These are phyloP conservation scores for Achatina immaculata DNA, from an alignment of 1,140 invertebrate species.

Conservation along the genomic window DNA sequence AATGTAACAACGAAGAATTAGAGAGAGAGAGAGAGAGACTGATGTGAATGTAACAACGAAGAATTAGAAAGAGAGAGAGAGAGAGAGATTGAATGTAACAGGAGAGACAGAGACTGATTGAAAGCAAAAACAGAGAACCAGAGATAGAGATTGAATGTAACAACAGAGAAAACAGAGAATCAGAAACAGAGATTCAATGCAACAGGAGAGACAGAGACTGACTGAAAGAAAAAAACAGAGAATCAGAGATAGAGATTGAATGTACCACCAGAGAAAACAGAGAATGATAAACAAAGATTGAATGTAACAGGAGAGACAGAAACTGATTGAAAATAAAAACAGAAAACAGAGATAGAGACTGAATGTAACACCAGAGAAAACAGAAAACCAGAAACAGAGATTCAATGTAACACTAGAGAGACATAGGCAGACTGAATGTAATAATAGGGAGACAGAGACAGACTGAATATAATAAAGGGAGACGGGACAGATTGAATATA, in stretches of 20 bases:
- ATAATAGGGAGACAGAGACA: conserved; percentile 10
- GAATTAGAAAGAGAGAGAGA: not conserved
- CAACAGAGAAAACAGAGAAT: not conserved
- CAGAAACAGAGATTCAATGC: not conserved
- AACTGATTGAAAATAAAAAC: not conserved
- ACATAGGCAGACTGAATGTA: not conserved
- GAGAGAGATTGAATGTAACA: not conserved
- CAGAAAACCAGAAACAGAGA: not conserved
- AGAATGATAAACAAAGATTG: not conserved
- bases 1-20: not conserved
- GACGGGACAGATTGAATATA: not conserved
- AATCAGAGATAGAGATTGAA: not conserved
- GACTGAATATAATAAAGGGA: not conserved
- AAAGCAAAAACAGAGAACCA: not conserved
- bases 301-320: conserved; percentile 1
- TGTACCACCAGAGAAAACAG: no score
- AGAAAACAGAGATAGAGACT: not conserved
- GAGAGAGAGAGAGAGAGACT: not conserved
- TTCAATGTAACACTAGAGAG: not conserved
- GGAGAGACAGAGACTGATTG: conserved; percentile 7
- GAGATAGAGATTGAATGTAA: not conserved
- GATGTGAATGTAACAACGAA: not conserved
- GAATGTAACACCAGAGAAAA: not conserved
- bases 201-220: conserved; percentile 9
- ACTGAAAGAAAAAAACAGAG: not conserved